Percentiles rank a stretch among this genome's conserved stretches.
phyloP scores from a whole-genome alignment of 2,113 vertebrate genomes.

The Hoplias malabaricus region DNA sequence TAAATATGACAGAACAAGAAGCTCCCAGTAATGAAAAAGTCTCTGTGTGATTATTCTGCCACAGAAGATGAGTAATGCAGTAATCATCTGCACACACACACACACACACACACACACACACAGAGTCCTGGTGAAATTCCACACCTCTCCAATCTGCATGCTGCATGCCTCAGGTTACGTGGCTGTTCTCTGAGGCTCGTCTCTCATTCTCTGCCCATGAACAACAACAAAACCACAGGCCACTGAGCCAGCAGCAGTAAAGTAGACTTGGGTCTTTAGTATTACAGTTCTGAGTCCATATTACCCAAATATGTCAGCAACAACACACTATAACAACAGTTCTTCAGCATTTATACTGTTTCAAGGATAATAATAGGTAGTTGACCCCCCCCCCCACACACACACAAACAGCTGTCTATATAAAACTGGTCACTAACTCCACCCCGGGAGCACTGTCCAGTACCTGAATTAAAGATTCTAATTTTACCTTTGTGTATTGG shows the following conservation, averaged over 20 bases:
- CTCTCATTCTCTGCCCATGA: neutral
- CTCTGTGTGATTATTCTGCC: neutral
- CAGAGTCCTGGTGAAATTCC: constrained; percentile 40
- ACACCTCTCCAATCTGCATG: constrained; percentile 43
- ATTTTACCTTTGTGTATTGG: no score
- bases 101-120: constrained; percentile 11
- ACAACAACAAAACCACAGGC: neutral
- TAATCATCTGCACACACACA: neutral
- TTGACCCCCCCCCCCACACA: no score
- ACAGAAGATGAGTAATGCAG: constrained; percentile 28
- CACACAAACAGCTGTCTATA: no score
- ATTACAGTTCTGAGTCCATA: no score
- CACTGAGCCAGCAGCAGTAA: constrained; percentile 7
- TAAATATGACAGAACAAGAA: constrained; percentile 25
- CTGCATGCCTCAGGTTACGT: constrained; percentile 36
- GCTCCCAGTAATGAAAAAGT: constrained; percentile 10
- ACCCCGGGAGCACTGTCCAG: no score
- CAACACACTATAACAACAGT: no score
- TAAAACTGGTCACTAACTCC: no score
- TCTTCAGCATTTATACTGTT: no score
- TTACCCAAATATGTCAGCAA: no score
- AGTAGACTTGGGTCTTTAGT: no score
- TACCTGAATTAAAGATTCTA: no score
- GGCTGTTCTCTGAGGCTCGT: neutral
- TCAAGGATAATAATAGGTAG: no score